Evolutionary conservation across 2,888 invertebrate genomes (phyloP).

Genomic region (Zeuzera pyrina): DNA sequence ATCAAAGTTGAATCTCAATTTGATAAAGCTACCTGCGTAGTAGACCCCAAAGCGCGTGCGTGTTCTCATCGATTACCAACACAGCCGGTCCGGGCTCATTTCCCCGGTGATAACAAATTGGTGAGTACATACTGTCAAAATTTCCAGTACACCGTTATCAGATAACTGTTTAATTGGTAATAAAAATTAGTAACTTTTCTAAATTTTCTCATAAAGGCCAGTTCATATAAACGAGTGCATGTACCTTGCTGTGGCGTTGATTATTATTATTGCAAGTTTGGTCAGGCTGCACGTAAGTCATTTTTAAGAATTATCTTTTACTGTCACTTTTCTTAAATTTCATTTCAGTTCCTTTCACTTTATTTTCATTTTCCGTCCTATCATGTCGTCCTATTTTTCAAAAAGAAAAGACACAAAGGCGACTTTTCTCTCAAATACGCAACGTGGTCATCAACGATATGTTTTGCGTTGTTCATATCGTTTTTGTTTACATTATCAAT

Average conservation of each 20-base stretch:
- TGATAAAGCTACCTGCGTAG: conserved; percentile 1
- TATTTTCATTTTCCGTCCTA: no score
- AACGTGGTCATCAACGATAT: no score
- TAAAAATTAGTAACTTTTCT: no score
- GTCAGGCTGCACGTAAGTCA: conserved; percentile 63
- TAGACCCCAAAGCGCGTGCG: not conserved
- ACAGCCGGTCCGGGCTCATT: conserved; percentile 29
- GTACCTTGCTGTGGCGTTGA: conserved; percentile 67
- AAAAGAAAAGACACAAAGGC: no score
- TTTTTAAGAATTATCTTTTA: not conserved
- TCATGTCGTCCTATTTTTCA: no score
- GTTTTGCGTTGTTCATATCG: no score
- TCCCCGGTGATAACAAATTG: conserved; percentile 42
- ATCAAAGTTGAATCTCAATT: no score
- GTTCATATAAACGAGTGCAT: conserved; percentile 44
- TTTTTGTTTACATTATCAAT: no score
- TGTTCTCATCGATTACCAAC: not conserved
- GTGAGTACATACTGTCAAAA: conserved; percentile 49
- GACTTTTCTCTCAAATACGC: no score
- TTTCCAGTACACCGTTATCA: conserved; percentile 24
- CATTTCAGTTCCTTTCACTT: no score
- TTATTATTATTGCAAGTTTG: conserved; percentile 64
- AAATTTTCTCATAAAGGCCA: conserved; percentile 7
- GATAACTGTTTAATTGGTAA: no score
- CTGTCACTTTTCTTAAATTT: not conserved